Evolutionary conservation across 2,888 invertebrate genomes (phyloP).

Genomic region (Pedicia rivosa): DNA sequence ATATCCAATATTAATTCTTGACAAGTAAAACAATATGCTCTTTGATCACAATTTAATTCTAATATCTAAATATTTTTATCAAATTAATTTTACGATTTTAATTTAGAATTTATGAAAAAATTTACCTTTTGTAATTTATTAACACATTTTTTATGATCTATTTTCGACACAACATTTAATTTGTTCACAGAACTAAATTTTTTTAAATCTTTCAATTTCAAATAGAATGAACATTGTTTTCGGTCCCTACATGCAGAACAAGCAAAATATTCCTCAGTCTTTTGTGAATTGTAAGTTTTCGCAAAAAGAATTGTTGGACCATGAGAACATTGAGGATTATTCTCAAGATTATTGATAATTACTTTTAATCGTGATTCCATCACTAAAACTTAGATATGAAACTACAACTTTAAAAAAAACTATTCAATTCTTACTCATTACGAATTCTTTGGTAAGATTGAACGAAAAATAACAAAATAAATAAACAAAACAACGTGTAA

Average conservation of each 20-base stretch:
- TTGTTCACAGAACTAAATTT: conserved; percentile 31
- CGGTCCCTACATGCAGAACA: conserved; percentile 74
- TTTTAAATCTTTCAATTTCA: conserved; percentile 25
- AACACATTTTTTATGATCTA: too few species aligned
- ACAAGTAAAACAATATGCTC: conserved; percentile 51
- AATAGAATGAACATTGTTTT: conserved; percentile 25
- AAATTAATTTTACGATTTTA: conserved; percentile 16
- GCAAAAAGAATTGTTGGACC: conserved; percentile 64
- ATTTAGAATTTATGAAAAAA: too few species aligned
- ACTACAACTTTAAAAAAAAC: too few species aligned
- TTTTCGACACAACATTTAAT: conserved; percentile 18
- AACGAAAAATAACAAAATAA: too few species aligned
- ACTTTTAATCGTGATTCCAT: conserved; percentile 23
- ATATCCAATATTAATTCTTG: conserved; percentile 28
- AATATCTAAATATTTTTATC: conserved; percentile 13
- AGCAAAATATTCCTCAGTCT: conserved; percentile 43
- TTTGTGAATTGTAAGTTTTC: conserved; percentile 16
- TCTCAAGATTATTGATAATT: conserved; percentile 36
- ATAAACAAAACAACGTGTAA: too few species aligned
- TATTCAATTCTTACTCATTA: too few species aligned
- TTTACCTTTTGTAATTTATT: too few species aligned
- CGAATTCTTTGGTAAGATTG: too few species aligned
- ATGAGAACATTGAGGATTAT: conserved; percentile 56
- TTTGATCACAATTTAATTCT: conserved; percentile 21
- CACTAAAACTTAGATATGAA: too few species aligned